Evolutionary conservation across 2,113 vertebrate genomes (phyloP).

Genomic region (Arvicanthis niloticus): DNA sequence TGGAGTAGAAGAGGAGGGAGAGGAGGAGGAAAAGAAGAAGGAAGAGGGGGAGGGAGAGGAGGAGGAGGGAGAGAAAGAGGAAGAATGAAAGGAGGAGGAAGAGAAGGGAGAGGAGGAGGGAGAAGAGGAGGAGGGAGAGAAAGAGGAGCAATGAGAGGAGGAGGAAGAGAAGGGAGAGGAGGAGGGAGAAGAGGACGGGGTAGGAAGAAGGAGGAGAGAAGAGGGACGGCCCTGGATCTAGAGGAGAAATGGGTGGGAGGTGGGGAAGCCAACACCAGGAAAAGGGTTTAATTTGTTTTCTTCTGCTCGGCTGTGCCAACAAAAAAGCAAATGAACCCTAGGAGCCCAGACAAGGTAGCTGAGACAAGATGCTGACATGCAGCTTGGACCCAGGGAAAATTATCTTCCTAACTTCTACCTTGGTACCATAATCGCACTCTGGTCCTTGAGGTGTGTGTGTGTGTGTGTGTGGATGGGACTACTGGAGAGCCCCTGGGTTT

Average conservation of each 20-base stretch:
- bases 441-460: background rate
- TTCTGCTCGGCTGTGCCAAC: constrained; percentile 37
- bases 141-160: rapidly evolving
- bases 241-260: background rate
- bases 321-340: background rate
- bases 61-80: no score
- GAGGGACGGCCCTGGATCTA: background rate
- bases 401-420: constrained; percentile 20
- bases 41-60: rapidly evolving
- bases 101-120: background rate
- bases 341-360: background rate
- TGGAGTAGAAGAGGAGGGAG: background rate
- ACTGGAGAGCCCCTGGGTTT: constrained; percentile 17
- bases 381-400: background rate
- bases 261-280: background rate
- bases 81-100: no score
- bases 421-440: background rate
- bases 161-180: background rate
- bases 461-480: no score
- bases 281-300: constrained; percentile 6
- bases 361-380: background rate
- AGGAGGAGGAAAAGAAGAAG: no score
- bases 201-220: background rate
- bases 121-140: no score
- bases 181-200: no score